Evolutionary conservation across 2,888 invertebrate genomes (phyloP), one percentile per base, ranked within the genome.

Genomic region (Drosophila koepferae): DNA sequence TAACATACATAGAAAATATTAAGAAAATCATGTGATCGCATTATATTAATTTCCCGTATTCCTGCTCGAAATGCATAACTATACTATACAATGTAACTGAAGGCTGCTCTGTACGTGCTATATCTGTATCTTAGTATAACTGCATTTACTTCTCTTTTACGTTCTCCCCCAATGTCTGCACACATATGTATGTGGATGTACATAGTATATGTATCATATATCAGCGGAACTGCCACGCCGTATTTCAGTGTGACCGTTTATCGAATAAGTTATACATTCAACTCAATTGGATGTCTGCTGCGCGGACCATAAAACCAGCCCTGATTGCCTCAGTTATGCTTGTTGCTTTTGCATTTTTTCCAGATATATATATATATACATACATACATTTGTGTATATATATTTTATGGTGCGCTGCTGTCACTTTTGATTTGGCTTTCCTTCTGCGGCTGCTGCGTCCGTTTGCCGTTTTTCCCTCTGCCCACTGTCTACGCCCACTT

Each of bases 401-500:
- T 56, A 51, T 64, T 65, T 65, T 63, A 48, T 44, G 67, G 58
- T 76, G 56, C 70, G 55, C 65, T 76, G 81, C 83, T 74, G 86
- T 67, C 80, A 77, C 65, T 84, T 84, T 74, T 84, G 88, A 85
- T 83, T 85, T 83, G 71, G 51, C 58, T 72, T 73, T 72, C 70
- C 54, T 53, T 55, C 48, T 70, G 51, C 43, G 56, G 65, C 53
- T 58, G 61, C 54, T 48, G 56, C 59, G 56, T 61, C 38, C 70
- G 63, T 36, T 44, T 43, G 23, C 3, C 20, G 20, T 28, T 28
- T 44, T 40, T 18, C 20, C 9, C 34, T 41, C 38, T 40, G 38
- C 6, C 16, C 16, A 16, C 16, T 28, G 34, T 9, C 34, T 9
- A 34, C 34, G 38, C 16, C 46, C 41, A 18, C 18, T 43, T 18